phyloP scores from a whole-genome alignment of 1,140 invertebrate species.

The Atopsyche davidsoni region DNA sequence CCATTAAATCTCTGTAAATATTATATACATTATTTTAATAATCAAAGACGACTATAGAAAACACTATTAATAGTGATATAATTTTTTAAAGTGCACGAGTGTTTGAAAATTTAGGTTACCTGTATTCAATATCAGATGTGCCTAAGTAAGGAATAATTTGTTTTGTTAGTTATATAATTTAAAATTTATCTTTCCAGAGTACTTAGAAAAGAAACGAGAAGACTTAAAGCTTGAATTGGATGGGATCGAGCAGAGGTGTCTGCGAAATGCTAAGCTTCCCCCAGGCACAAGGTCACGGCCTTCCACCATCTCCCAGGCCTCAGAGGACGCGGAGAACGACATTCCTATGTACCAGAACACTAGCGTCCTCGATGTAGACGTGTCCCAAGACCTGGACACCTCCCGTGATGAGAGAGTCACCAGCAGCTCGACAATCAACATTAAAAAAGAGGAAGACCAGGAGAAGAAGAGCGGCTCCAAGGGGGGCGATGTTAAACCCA shows the following conservation, averaged over 20 bases:
- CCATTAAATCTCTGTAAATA: too few relatives aligned
- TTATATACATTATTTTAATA: neutral
- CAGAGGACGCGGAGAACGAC: too few relatives aligned
- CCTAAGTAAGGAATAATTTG: neutral
- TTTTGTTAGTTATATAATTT: neutral
- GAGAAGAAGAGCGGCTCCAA: too few relatives aligned
- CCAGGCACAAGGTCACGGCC: slow-evolving; percentile 15
- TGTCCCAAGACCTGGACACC: too few relatives aligned
- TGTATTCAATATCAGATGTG: neutral
- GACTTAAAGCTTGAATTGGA: slow-evolving; percentile 40
- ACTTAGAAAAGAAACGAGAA: slow-evolving; percentile 41
- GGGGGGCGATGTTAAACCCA: too few relatives aligned
- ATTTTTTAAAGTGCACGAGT: neutral
- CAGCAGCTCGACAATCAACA: too few relatives aligned
- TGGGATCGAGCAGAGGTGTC: slow-evolving; percentile 40
- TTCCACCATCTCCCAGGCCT: slow-evolving; percentile 5
- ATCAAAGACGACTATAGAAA: neutral
- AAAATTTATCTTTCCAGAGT: slow-evolving; percentile 37
- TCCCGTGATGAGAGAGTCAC: too few relatives aligned
- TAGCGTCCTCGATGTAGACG: too few relatives aligned
- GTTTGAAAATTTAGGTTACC: slow-evolving; percentile 3
- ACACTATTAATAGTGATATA: neutral
- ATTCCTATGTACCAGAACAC: too few relatives aligned
- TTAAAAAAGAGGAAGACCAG: too few relatives aligned
- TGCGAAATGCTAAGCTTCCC: slow-evolving; percentile 26